Evolutionary conservation across 2,888 invertebrate genomes (phyloP).

Genomic region (Drosophila atroscutellata): DNA sequence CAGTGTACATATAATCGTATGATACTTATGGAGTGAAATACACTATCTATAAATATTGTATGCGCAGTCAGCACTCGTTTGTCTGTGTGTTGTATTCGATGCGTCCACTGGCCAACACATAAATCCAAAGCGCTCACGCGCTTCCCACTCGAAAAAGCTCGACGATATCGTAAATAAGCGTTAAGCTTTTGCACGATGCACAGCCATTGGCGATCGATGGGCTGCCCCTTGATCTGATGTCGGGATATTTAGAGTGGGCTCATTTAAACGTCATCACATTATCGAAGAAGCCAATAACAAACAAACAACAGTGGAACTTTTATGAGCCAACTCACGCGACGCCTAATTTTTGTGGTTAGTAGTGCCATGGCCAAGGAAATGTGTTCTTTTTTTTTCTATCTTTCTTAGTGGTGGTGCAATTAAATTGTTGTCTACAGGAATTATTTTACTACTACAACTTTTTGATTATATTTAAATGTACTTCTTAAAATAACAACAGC

Average conservation of each 20-base stretch:
- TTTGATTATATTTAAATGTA: neutral
- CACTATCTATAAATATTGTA: conserved; percentile 11
- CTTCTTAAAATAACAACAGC: neutral
- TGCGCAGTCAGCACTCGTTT: conserved; percentile 10
- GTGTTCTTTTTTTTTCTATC: neutral
- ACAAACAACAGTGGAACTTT: conserved; percentile 26
- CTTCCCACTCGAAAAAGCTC: conserved; percentile 32
- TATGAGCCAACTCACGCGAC: conserved; percentile 22
- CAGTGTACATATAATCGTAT: conserved; percentile 34
- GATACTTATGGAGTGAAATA: conserved; percentile 23
- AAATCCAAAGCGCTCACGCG: conserved; percentile 53
- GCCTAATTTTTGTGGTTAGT: neutral
- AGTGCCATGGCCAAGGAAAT: conserved; percentile 23
- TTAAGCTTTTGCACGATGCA: conserved; percentile 11
- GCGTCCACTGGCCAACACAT: conserved; percentile 15
- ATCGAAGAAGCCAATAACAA: conserved; percentile 32
- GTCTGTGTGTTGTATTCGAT: neutral
- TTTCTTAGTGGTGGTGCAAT: neutral
- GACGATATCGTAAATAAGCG: conserved; percentile 32
- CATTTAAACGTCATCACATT: conserved; percentile 24
- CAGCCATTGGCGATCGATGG: neutral
- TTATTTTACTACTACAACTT: neutral
- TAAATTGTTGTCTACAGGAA: neutral
- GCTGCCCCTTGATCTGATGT: neutral
- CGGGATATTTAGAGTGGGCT: conserved; percentile 26